phyloP scores from a whole-genome alignment of 2,113 vertebrate genomes.

The Hippolais icterina region DNA sequence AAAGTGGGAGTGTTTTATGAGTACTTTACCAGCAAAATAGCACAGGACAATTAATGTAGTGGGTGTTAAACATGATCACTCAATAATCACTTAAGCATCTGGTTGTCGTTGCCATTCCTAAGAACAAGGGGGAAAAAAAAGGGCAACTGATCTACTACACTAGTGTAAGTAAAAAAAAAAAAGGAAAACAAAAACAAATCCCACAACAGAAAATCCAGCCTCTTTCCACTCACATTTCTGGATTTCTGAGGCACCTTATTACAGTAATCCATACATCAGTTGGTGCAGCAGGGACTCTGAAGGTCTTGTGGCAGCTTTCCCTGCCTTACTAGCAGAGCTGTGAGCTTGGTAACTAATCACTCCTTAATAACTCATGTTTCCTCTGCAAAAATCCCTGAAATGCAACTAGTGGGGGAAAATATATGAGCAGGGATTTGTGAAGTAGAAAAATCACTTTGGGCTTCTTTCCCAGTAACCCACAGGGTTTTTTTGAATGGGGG shows the following conservation, averaged over 20 bases:
- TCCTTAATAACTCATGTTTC: not conserved
- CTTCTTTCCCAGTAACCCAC: not conserved
- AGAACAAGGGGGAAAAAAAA: not conserved
- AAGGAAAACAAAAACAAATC: not conserved
- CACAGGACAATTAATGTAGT: not conserved
- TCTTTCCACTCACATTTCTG: not conserved
- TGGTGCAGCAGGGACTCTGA: not conserved
- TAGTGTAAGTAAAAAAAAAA: too few relatives aligned
- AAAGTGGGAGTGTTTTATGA: not conserved
- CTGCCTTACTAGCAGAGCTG: not conserved
- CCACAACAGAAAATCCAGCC: not conserved
- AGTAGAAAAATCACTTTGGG: not conserved
- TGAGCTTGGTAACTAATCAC: constrained; percentile 6
- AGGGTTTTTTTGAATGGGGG: not conserved
- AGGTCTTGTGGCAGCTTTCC: not conserved
- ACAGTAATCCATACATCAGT: not conserved
- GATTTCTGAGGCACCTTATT: not conserved
- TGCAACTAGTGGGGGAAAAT: not conserved
- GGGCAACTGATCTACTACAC: not conserved
- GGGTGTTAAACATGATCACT: not conserved
- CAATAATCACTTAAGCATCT: not conserved
- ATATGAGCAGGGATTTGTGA: constrained; percentile 5
- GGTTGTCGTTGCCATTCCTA: not conserved
- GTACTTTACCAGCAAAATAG: not conserved
- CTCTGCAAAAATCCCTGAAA: not conserved